Evolutionary conservation across 1,140 invertebrate species (phyloP), one percentile per base, ranked within the genome.

Genomic region (Achatina immaculata): DNA sequence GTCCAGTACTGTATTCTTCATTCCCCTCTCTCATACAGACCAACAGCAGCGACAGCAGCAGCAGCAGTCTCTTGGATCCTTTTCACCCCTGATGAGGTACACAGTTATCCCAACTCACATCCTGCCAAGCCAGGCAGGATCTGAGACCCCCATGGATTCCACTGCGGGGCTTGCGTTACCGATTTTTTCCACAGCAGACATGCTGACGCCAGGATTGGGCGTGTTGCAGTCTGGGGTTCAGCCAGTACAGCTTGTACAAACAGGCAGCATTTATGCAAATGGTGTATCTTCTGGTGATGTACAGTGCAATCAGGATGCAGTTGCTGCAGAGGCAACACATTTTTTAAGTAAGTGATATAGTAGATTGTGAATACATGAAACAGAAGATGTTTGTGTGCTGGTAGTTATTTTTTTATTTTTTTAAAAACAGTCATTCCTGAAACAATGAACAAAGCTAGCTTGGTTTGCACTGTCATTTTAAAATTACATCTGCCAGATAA

Each of bases 1-100:
- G 11, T 58, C 11, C n/a, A n/a, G 55, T 58, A 24, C 11, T 19
- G 24, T n/a, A 58, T 58, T 58, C 55, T n/a, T 58, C 21, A 58
- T 58, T 4, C 24, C 55, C 11, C 55, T 58, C n/a, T 24, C 55
- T 58, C 24, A 58, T 24, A 21, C 55, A 58, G 55, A 58, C 21
- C 55, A 58, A 58, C 55, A 24, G 55, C 55, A 58, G 21, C 55
- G n/a, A n/a, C 55, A 58, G 55, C 55, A 58, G 55, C 55, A 58
- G 55, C 45, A 7, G 19, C 45, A 48, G 45, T 11, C 55, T 58
- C 11, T 9, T 19, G 7, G 24, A 19, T 58, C 55, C 21, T 3
- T 58, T n/a, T 58, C 55, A 58, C n/a, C 55, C 24, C 11, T 58
- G 55, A 58, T 58, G 55, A 24, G 55, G 14, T 58, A 58, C 21